Conservation (phyloP, 2,113 vertebrate genomes). For the Trichechus manatus region DNA sequence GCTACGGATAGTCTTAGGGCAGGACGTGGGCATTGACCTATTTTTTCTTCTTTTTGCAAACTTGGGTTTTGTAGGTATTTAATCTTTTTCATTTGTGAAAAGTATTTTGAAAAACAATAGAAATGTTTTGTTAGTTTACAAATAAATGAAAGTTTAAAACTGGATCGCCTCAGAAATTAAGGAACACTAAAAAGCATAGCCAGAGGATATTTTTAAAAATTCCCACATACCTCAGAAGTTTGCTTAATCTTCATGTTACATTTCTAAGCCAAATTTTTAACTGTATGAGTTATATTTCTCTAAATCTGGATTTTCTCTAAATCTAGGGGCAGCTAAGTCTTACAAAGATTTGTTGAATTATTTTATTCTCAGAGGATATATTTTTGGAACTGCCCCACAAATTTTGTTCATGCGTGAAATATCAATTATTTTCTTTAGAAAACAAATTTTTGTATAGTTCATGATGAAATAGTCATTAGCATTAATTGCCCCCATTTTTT, state of each 20-base stretch:
- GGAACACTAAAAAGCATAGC: neutral
- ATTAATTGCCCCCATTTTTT: neutral
- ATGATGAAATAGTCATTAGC: neutral
- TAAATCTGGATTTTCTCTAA: slow-evolving; percentile 36
- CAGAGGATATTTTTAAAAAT: slow-evolving; percentile 47
- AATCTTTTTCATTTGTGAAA: slow-evolving; percentile 32
- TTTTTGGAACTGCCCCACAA: slow-evolving; percentile 60
- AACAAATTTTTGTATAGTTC: neutral
- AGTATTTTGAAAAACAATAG: neutral
- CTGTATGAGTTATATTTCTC: slow-evolving; percentile 18
- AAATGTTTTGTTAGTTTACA: slow-evolving; percentile 58
- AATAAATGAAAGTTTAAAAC: slow-evolving; percentile 33
- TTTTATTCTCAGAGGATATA: slow-evolving; percentile 46
- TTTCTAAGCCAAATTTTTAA: neutral
- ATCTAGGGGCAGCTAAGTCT: slow-evolving; percentile 27
- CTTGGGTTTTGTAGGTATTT: neutral
- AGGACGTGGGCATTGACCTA: neutral
- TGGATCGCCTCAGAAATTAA: slow-evolving; percentile 35
- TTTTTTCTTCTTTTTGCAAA: neutral
- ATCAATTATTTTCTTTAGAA: slow-evolving; percentile 48
- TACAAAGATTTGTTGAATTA: slow-evolving; percentile 46
- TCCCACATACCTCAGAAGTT: slow-evolving; percentile 22
- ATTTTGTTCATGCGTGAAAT: slow-evolving; percentile 50
- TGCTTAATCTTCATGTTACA: neutral
- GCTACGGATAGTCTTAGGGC: neutral